Evolutionary conservation across 2,113 vertebrate genomes (phyloP).

Genomic region (Lasiurus borealis): DNA sequence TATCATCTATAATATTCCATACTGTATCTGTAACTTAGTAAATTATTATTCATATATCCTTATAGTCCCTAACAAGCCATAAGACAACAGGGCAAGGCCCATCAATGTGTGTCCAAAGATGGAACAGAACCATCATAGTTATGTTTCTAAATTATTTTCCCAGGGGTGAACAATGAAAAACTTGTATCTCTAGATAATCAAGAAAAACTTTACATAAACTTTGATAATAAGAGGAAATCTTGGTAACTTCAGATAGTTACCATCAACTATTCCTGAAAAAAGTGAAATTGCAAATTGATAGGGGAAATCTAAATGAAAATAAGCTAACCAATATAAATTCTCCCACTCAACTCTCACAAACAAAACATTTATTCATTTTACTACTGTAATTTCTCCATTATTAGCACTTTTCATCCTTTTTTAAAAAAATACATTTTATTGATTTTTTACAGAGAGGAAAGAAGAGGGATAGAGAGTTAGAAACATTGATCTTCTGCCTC

Average conservation of each 20-base stretch:
- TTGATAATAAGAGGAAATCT: neutral
- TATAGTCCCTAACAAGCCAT: neutral
- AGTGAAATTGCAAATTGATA: neutral
- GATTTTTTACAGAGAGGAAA: too few relatives aligned
- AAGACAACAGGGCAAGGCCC: rapidly evolving
- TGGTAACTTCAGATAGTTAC: neutral
- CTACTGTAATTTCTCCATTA: neutral
- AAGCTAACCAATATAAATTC: neutral
- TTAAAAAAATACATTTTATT: too few relatives aligned
- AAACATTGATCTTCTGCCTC: too few relatives aligned
- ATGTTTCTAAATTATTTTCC: neutral
- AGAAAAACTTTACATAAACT: neutral
- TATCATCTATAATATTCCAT: neutral
- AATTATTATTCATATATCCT: neutral
- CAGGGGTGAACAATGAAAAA: neutral
- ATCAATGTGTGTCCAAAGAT: neutral
- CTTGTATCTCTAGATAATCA: neutral
- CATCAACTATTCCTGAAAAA: neutral
- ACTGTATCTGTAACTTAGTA: neutral
- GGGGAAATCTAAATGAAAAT: neutral
- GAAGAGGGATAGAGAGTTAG: too few relatives aligned
- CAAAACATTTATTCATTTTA: neutral
- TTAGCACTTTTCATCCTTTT: neutral
- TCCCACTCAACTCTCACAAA: neutral
- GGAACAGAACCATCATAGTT: neutral